Percentiles rank a stretch among this genome's conserved stretches.
Evolutionary conservation across 2,888 invertebrate species (phyloP).

Genomic region (Amblyjoppa proteus): DNA sequence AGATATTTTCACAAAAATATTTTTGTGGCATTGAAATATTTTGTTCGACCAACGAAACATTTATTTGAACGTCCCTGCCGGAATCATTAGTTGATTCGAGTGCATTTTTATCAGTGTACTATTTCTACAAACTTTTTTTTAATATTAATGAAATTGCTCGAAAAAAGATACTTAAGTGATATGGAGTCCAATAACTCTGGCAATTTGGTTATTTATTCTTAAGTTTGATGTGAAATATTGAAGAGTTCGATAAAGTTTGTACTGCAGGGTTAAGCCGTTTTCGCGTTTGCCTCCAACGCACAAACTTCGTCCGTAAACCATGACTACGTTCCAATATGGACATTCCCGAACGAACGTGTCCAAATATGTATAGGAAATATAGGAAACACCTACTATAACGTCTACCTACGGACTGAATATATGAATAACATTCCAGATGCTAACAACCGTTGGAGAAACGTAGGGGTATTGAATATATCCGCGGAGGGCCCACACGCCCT

Average conservation of each 20-base stretch:
- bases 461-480: conserved; percentile 81
- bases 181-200: too few species aligned
- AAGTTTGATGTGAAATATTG: background rate
- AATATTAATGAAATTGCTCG: background rate
- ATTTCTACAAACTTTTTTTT: too few species aligned
- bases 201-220: background rate
- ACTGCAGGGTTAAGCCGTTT: background rate
- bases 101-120: too few species aligned
- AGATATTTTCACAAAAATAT: too few species aligned
- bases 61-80: too few species aligned
- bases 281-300: background rate
- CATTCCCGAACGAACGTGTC: conserved; percentile 9
- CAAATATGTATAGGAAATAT: conserved; percentile 15
- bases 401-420: conserved; percentile 78
- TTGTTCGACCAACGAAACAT: too few species aligned
- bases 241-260: background rate
- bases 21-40: too few species aligned
- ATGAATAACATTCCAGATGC: conserved; percentile 84
- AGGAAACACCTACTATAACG: conserved; percentile 27
- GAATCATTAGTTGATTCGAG: too few species aligned
- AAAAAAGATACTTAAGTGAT: background rate
- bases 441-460: conserved; percentile 77
- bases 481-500: conserved; percentile 73
- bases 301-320: background rate
- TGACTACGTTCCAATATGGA: background rate